Evolutionary conservation across 1,140 invertebrate genomes (phyloP).

Genomic region (Drosophila lowei): DNA sequence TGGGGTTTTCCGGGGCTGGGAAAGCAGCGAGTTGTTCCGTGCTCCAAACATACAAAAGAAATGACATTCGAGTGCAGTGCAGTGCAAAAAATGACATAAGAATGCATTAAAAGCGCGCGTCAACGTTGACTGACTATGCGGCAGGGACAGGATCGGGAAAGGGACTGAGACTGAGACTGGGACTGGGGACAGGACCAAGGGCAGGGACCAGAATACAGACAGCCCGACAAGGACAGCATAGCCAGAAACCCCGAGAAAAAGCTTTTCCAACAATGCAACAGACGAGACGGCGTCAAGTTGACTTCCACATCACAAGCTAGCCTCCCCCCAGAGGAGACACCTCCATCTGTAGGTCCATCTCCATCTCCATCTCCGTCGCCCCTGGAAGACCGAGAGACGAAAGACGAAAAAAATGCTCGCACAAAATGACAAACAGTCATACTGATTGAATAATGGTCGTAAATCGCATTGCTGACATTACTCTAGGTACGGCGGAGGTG

Average conservation of each 20-base stretch:
- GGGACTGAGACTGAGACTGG: background rate
- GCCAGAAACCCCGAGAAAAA: constrained; percentile 57
- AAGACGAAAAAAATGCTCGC: constrained; percentile 44
- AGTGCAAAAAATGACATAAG: constrained; percentile 79
- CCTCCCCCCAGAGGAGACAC: constrained; percentile 26
- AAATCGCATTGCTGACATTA: constrained; percentile 78
- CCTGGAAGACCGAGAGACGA: constrained; percentile 10
- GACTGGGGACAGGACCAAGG: constrained; percentile 2
- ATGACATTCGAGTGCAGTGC: constrained; percentile 77
- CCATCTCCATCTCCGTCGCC: background rate
- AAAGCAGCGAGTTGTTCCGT: constrained; percentile 21
- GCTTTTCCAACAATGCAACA: constrained; percentile 72
- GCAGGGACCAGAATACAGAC: background rate
- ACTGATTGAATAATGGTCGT: constrained; percentile 81
- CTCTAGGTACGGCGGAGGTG: constrained; percentile 31
- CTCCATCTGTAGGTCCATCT: constrained; percentile 21
- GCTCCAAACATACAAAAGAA: constrained; percentile 59
- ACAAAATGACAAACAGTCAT: constrained; percentile 81
- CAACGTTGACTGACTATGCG: constrained; percentile 75
- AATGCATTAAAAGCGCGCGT: constrained; percentile 80
- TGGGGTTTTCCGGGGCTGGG: constrained; percentile 20
- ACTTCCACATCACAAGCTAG: constrained; percentile 57
- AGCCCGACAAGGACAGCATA: constrained; percentile 6
- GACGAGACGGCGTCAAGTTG: constrained; percentile 77
- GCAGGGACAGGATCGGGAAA: constrained; percentile 9